These are phyloP conservation scores for Anas flavirostris DNA, from an alignment of 2,797 vertebrate genomes.

Conservation along the genomic window DNA sequence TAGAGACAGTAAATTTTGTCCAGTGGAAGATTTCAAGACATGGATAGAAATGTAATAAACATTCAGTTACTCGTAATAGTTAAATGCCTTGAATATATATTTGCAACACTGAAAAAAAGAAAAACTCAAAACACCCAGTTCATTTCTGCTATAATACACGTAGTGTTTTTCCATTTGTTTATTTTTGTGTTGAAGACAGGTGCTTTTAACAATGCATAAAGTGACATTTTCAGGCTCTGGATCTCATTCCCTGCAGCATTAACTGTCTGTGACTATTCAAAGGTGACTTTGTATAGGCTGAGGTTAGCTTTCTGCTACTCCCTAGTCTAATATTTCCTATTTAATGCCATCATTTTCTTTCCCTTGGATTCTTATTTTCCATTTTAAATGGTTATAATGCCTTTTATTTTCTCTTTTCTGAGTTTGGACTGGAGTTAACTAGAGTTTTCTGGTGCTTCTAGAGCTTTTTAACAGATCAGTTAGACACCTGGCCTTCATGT, in stretches of 20 bases:
- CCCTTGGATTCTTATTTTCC: slow-evolving; percentile 24
- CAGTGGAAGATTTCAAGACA: neutral
- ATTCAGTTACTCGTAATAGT: neutral
- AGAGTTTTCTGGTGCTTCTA: slow-evolving; percentile 10
- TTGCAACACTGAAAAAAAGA: neutral
- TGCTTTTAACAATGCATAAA: slow-evolving; percentile 56
- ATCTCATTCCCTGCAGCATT: slow-evolving; percentile 56
- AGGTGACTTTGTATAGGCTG: slow-evolving; percentile 48
- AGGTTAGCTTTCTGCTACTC: slow-evolving; percentile 41
- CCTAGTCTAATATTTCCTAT: slow-evolving; percentile 28
- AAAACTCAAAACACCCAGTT: neutral
- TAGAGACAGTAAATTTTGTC: neutral
- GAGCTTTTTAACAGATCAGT: slow-evolving; percentile 5
- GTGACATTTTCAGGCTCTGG: slow-evolving; percentile 46
- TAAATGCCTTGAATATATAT: slow-evolving; percentile 7
- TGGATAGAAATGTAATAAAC: neutral
- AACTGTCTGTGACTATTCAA: slow-evolving; percentile 53
- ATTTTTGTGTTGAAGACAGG: slow-evolving; percentile 48
- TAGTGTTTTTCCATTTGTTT: slow-evolving; percentile 50
- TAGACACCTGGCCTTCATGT: slow-evolving; percentile 32
- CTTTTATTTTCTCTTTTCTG: slow-evolving; percentile 37
- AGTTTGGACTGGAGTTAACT: neutral
- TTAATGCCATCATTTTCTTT: slow-evolving; percentile 41
- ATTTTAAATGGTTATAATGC: slow-evolving; percentile 22
- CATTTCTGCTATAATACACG: slow-evolving; percentile 1